Evolutionary conservation across 2,888 invertebrate species (phyloP).

Genomic region (Dysmachus trigonus): DNA sequence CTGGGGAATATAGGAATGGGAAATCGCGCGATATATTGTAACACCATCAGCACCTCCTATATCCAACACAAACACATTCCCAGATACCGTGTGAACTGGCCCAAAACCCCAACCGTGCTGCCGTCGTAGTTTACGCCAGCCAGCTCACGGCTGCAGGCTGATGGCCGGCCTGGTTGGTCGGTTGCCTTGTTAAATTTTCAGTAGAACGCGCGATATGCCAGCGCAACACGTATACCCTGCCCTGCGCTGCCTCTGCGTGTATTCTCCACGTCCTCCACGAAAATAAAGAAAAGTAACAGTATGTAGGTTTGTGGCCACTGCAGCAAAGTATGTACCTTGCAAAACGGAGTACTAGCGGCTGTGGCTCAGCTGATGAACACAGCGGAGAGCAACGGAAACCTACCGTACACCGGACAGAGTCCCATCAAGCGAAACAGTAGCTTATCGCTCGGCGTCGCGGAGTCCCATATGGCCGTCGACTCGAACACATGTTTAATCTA

Average conservation of each 20-base stretch:
- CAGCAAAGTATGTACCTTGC: neutral
- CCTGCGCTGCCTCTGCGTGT: neutral
- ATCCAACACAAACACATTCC: neutral
- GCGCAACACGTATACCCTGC: neutral
- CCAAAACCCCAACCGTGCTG: neutral
- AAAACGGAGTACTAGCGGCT: neutral
- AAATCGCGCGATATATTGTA: neutral
- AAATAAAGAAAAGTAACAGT: constrained; percentile 1
- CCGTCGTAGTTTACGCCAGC: neutral
- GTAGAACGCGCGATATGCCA: neutral
- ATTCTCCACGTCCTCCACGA: neutral
- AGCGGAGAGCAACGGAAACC: neutral
- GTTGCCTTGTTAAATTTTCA: neutral
- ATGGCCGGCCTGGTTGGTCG: neutral
- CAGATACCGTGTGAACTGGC: neutral
- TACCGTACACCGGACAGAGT: neutral
- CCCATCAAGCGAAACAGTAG: neutral
- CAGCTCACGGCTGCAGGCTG: neutral
- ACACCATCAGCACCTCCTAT: neutral
- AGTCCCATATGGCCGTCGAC: neutral
- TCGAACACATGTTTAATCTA: neutral
- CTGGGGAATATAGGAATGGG: neutral
- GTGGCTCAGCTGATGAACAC: neutral
- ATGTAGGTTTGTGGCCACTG: neutral
- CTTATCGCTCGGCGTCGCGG: neutral